Percentiles rank a stretch among this genome's conserved stretches.
phyloP scores from a whole-genome alignment of 2,797 vertebrate species.

The Leptoclinus maculatus region DNA sequence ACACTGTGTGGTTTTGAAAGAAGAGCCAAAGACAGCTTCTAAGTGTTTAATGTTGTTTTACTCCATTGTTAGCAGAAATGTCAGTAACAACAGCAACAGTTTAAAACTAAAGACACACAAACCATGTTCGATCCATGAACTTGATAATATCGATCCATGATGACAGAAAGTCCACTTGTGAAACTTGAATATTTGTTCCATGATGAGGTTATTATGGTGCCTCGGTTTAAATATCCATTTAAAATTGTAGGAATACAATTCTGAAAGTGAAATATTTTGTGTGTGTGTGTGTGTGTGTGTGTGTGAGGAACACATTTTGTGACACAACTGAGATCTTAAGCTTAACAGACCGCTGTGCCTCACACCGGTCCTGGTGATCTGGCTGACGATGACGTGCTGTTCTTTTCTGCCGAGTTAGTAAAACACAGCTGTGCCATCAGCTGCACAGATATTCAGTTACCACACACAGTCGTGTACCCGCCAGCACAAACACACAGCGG shows the following conservation, averaged over 20 bases:
- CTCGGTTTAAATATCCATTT: conserved; percentile 15
- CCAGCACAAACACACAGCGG: conserved; percentile 36
- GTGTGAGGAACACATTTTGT: not conserved
- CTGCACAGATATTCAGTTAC: conserved; percentile 37
- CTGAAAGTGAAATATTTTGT: conserved; percentile 1
- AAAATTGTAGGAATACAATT: conserved; percentile 2
- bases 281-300: conserved; percentile 2
- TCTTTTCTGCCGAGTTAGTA: conserved; percentile 57
- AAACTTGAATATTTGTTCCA: conserved; percentile 14
- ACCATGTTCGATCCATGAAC: conserved; percentile 25
- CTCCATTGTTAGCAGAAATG: conserved; percentile 32
- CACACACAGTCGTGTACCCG: conserved; percentile 37
- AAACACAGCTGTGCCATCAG: conserved; percentile 50
- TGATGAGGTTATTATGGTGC: not conserved
- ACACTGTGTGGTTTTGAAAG: not conserved
- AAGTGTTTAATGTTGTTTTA: conserved; percentile 50
- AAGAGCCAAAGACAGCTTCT: conserved; percentile 15
- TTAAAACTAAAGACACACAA: conserved; percentile 40
- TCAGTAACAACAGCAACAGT: conserved; percentile 39
- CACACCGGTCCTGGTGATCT: not conserved
- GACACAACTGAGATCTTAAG: not conserved
- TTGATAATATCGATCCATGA: not conserved
- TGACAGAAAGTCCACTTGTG: not conserved
- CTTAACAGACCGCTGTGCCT: not conserved
- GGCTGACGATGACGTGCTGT: conserved; percentile 11